Evolutionary conservation across 2,888 invertebrate species (phyloP), one percentile per base, ranked within the genome.

Genomic region (Chouioia cunea): DNA sequence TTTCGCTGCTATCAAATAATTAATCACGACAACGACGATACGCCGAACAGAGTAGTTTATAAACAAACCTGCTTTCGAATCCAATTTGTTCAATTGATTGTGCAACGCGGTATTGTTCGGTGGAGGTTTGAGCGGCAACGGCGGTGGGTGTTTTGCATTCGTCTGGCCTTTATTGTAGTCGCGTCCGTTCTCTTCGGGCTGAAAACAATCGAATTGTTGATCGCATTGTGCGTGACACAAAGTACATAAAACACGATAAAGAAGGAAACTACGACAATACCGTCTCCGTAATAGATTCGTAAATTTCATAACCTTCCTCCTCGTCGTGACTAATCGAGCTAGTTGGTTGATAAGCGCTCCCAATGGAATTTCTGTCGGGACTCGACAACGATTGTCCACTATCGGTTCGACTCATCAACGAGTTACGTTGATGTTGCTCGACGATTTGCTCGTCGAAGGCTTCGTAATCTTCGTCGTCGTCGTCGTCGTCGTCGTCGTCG

Each of bases 401-500:
- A n/a, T 77, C 78, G 4, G 77, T 78, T 2, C 79, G 81, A 74
- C 76, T 57, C 59, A 73, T 4, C 8, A 64, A 48, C 6, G 71
- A 75, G 20, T 74, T 50, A 20, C 74, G 73, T 16, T 81, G 78
- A 58, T 80, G 77, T 46, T 79, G 79, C 36, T 80, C 80, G 27
- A 80, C 77, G 3, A 81, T 77, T 52, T 79, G 78, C 15, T 81
- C 80, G 43, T 82, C 81, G 60, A 84, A 81, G 0, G 79, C 65
- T 47, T 85, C 85, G 44, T 84, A 84, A n/a, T 81, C 82, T 27
- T 83, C 83, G 43, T 84, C 83, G 63, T 82, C 82, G 44, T 80
- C 82, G 4, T 81, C 79, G 77, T 48, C 77, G 3, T 80, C 79
- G 23, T 81, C 80, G 56, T 82, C n/a, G n/a, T n/a, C n/a, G n/a